Evolutionary conservation across 2,113 vertebrate species (phyloP).

Genomic region (Trichechus manatus): DNA sequence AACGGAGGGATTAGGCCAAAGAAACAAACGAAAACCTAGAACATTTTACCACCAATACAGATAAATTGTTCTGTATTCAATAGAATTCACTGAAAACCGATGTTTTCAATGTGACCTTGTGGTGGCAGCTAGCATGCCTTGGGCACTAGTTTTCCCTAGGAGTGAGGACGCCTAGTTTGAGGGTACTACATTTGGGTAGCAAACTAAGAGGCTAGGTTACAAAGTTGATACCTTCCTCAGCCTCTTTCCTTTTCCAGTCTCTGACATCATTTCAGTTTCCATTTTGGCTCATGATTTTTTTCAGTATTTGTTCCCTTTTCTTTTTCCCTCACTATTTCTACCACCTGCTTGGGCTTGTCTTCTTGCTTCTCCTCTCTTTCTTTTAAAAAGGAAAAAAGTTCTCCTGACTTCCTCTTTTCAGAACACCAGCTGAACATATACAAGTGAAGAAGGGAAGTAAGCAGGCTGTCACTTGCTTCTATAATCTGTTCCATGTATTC

Average conservation of each 20-base stretch:
- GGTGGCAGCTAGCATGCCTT: background rate
- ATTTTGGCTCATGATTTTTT: slow-evolving; percentile 13
- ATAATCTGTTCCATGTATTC: slow-evolving; percentile 67
- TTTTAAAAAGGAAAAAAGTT: background rate
- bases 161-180: background rate
- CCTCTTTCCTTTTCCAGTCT: background rate
- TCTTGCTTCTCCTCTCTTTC: slow-evolving; percentile 51
- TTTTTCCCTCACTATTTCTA: slow-evolving; percentile 23
- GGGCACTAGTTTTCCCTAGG: no score
- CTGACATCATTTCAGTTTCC: slow-evolving; percentile 26
- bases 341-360: slow-evolving; percentile 35
- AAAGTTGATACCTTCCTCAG: background rate
- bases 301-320: slow-evolving; percentile 23
- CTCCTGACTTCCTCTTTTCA: slow-evolving; percentile 66
- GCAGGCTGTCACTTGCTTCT: slow-evolving; percentile 55
- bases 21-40: slow-evolving; percentile 12
- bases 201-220: background rate
- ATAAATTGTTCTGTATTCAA: slow-evolving; percentile 17
- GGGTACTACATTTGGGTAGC: background rate
- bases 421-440: slow-evolving; percentile 51
- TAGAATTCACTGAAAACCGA: background rate
- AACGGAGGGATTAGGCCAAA: slow-evolving; percentile 7
- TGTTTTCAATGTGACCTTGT: background rate
- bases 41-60: background rate
- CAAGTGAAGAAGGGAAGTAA: slow-evolving; percentile 61